Percentiles rank a stretch among this genome's conserved stretches.
phyloP scores from a whole-genome alignment of 2,888 invertebrate genomes.

The Drosophila kuntzei region DNA sequence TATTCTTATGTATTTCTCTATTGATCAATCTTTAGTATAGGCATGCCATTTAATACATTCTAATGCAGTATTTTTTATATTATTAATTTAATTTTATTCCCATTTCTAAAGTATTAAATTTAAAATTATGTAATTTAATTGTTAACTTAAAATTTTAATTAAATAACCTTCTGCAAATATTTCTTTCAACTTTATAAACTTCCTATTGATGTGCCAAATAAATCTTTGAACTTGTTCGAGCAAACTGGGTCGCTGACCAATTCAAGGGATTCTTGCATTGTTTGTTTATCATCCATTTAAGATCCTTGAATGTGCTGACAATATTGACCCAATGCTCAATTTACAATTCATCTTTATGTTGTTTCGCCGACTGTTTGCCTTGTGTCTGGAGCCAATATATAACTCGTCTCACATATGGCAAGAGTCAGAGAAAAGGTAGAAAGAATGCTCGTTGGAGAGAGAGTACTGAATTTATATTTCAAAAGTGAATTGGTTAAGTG shows the following conservation, averaged over 20 bases:
- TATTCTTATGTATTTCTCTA: too few species aligned
- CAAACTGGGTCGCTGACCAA: slow-evolving; percentile 20
- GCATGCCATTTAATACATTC: too few species aligned
- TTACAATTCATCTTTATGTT: slow-evolving; percentile 19
- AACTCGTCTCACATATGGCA: slow-evolving; percentile 5
- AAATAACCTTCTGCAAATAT: too few species aligned
- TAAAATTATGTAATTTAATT: too few species aligned
- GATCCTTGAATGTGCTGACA: slow-evolving; percentile 27
- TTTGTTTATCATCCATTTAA: slow-evolving; percentile 19
- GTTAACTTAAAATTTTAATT: too few species aligned
- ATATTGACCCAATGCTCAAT: slow-evolving; percentile 45
- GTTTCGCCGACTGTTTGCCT: slow-evolving; percentile 13
- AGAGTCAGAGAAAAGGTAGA: slow-evolving; percentile 5
- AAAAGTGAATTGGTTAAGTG: slow-evolving; percentile 22
- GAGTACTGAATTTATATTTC: slow-evolving; percentile 33
- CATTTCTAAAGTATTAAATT: too few species aligned
- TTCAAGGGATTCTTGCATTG: slow-evolving; percentile 17
- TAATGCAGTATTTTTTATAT: too few species aligned
- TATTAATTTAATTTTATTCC: too few species aligned
- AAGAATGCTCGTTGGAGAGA: neutral
- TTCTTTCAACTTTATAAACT: too few species aligned
- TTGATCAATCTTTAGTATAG: too few species aligned
- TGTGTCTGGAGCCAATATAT: slow-evolving; percentile 11
- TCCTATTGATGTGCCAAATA: too few species aligned
- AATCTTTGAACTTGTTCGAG: neutral